A percentile compares a stretch with the other conserved stretches of the same genome.
Conservation (phyloP, 2,888 invertebrate species). For the Isotomurus palustris region DNA sequence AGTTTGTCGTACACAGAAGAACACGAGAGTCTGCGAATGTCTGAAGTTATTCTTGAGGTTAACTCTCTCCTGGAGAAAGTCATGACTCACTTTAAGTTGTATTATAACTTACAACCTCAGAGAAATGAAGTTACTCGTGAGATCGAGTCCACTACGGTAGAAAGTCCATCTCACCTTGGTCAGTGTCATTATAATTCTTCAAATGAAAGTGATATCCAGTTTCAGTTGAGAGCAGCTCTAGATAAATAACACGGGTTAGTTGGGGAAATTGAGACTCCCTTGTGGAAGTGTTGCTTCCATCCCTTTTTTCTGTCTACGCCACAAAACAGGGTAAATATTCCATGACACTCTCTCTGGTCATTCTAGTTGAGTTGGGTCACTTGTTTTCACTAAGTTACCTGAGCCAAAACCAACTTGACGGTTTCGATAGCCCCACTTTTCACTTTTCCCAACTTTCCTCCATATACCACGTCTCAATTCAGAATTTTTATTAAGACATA, state of each 20-base stretch:
- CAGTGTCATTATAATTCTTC: conserved; percentile 3
- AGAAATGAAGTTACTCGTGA: too few species aligned
- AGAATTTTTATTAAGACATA: conserved; percentile 11
- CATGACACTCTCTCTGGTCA: conserved; percentile 2
- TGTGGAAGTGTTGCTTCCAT: neutral
- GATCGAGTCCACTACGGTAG: too few species aligned
- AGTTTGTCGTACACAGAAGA: too few species aligned
- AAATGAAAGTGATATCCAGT: conserved; percentile 1
- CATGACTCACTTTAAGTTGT: neutral
- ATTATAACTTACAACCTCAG: neutral
- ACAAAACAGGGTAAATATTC: neutral
- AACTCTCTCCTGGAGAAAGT: neutral
- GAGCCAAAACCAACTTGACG: conserved; percentile 16
- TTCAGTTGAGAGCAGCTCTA: neutral
- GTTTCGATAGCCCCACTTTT: conserved; percentile 10
- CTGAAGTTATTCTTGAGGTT: too few species aligned
- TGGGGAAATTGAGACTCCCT: neutral
- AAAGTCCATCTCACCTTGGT: neutral
- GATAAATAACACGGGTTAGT: neutral
- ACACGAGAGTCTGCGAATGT: too few species aligned
- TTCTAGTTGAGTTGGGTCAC: conserved; percentile 6
- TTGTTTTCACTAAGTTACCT: conserved; percentile 4
- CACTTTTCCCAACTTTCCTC: conserved; percentile 4
- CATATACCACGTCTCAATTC: conserved; percentile 4
- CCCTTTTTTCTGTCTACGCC: neutral